Evolutionary conservation across 2,797 vertebrate species (phyloP).

Genomic region (Sorex maritimensis): DNA sequence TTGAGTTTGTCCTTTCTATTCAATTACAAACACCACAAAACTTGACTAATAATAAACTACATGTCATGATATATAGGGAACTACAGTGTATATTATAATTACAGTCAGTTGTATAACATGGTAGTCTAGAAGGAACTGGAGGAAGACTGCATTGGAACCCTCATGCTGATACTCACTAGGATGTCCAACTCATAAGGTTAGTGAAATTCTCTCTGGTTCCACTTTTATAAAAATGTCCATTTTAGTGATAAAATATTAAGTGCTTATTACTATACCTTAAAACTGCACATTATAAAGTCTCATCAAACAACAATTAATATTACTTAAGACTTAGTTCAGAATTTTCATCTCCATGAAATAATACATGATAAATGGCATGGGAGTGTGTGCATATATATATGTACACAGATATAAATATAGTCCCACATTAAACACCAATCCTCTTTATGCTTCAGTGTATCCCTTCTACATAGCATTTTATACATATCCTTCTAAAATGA

Average conservation of each 20-base stretch:
- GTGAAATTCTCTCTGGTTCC: neutral
- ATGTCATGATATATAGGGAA: too few relatives aligned
- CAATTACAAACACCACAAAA: neutral
- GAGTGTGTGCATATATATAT: too few relatives aligned
- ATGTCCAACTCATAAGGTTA: neutral
- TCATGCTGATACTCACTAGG: neutral
- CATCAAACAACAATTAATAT: neutral
- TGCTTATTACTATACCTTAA: neutral
- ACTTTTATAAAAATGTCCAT: neutral
- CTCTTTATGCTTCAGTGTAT: neutral
- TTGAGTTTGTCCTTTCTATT: neutral
- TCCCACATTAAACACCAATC: neutral
- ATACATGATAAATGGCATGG: too few relatives aligned
- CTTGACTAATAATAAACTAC: neutral
- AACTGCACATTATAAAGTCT: conserved; percentile 26
- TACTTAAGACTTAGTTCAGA: conserved; percentile 1
- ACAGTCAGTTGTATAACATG: neutral
- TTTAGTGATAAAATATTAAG: neutral
- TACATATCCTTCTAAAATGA: neutral
- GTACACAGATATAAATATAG: too few relatives aligned
- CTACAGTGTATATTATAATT: neutral
- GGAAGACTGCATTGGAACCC: neutral
- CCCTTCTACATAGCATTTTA: neutral
- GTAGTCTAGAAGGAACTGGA: neutral
- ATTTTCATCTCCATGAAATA: neutral